Evolutionary conservation across 2,797 vertebrate species (phyloP).

Genomic region (Typhlichthys eigenmanni): DNA sequence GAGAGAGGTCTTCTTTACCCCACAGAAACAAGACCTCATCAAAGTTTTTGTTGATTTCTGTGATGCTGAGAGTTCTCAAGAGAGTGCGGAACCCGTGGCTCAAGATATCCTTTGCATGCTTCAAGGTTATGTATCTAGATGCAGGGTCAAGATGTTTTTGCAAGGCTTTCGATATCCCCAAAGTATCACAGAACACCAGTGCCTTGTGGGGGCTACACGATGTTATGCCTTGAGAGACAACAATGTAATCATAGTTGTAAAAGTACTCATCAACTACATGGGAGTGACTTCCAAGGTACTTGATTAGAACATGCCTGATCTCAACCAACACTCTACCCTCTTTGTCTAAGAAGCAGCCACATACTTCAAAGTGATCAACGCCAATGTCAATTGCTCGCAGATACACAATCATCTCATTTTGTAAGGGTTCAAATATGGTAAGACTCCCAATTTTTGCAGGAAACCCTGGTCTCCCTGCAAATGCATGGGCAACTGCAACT

Average conservation of each 20-base stretch:
- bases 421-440: conserved; percentile 75
- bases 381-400: conserved; percentile 71
- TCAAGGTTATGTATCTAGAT: conserved; percentile 45
- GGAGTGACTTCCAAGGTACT: conserved; percentile 64
- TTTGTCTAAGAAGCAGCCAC: conserved; percentile 83
- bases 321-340: conserved; percentile 80
- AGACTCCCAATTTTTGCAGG: conserved; percentile 81
- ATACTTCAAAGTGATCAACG: conserved; percentile 75
- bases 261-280: conserved; percentile 77
- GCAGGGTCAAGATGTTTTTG: conserved; percentile 69
- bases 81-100: conserved; percentile 54
- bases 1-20: conserved; percentile 76
- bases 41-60: conserved; percentile 59
- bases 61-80: conserved; percentile 59
- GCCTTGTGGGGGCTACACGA: conserved; percentile 52
- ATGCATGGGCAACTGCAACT: conserved; percentile 57
- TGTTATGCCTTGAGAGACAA: conserved; percentile 33
- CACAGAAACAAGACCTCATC: conserved; percentile 84
- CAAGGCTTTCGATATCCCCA: conserved; percentile 75
- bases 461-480: conserved; percentile 70
- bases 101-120: conserved; percentile 52
- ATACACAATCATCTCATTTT: conserved; percentile 86
- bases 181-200: conserved; percentile 79
- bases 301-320: conserved; percentile 73
- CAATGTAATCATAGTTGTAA: conserved; percentile 77